Conservation (phyloP, 2,888 invertebrate species). For the Hyposoter dolosus region DNA sequence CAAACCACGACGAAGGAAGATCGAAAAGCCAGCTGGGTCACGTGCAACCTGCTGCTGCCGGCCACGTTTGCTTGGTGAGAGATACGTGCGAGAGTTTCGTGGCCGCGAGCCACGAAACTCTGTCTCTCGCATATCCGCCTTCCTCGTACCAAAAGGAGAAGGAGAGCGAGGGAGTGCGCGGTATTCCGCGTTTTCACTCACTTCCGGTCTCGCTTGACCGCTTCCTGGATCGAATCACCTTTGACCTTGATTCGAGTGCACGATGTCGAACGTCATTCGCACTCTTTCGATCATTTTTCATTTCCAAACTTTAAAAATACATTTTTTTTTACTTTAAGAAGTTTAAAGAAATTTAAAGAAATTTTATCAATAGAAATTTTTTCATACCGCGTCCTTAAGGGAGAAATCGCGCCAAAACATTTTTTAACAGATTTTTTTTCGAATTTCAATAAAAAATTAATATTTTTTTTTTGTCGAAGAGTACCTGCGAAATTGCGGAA, state of each 20-base stretch:
- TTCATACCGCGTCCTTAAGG: no score
- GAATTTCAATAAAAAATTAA: no score
- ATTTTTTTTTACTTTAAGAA: no score
- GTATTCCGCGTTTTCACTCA: background rate
- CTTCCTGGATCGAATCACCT: constrained; percentile 47
- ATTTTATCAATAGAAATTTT: no score
- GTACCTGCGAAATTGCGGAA: no score
- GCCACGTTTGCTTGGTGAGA: constrained; percentile 74
- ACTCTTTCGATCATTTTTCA: no score
- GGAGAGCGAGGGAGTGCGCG: background rate
- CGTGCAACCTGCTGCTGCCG: constrained; percentile 76
- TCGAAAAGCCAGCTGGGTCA: constrained; percentile 82
- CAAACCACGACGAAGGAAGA: constrained; percentile 20
- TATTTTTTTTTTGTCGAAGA: no score
- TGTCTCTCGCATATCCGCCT: background rate
- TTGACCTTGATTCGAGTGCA: background rate
- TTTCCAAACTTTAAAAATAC: no score
- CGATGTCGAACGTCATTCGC: background rate
- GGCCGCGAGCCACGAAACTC: constrained; percentile 47
- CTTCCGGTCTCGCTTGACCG: constrained; percentile 59
- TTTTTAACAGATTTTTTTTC: no score
- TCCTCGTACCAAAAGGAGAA: background rate
- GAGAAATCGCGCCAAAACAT: no score
- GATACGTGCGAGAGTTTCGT: constrained; percentile 70
- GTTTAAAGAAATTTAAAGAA: no score